Evolutionary conservation across 2,888 invertebrate genomes (phyloP).

Genomic region (Electrophaes corylata): DNA sequence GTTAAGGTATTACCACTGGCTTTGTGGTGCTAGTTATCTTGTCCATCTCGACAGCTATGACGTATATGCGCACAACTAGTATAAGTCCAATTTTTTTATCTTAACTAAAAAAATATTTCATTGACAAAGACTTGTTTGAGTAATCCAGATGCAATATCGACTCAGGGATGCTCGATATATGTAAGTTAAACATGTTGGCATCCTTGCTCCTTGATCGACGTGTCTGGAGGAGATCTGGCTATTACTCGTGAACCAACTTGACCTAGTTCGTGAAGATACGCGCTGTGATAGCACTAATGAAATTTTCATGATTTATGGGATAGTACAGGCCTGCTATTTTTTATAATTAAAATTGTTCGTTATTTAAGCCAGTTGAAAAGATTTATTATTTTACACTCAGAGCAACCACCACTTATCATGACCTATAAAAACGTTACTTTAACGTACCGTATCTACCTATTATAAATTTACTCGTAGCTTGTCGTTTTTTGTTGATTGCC

Average conservation of each 20-base stretch:
- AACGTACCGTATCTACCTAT: too few relatives aligned
- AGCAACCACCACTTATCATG: too few relatives aligned
- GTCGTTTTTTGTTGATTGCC: too few relatives aligned
- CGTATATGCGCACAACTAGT: not conserved
- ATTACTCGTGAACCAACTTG: slow-evolving; percentile 19
- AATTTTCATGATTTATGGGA: slow-evolving; percentile 22
- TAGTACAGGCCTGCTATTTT: not conserved
- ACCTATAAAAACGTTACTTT: too few relatives aligned
- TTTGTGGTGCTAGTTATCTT: not conserved
- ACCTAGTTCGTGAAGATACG: slow-evolving; percentile 30
- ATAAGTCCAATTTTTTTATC: not conserved
- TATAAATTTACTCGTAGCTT: too few relatives aligned
- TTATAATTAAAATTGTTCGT: slow-evolving; percentile 2
- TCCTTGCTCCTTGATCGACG: slow-evolving; percentile 30
- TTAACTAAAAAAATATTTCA: not conserved
- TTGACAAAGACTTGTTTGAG: not conserved
- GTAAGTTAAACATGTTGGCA: slow-evolving; percentile 3
- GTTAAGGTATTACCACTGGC: not conserved
- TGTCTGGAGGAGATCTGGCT: slow-evolving; percentile 17
- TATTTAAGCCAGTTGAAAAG: not conserved
- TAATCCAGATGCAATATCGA: not conserved
- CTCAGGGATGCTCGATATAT: not conserved
- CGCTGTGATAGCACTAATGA: slow-evolving; percentile 18
- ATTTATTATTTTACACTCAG: not conserved
- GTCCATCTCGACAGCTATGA: not conserved